Evolutionary conservation across 2,797 vertebrate genomes (phyloP), one percentile per base, ranked within the genome.

Genomic region (Micromesistius poutassou): DNA sequence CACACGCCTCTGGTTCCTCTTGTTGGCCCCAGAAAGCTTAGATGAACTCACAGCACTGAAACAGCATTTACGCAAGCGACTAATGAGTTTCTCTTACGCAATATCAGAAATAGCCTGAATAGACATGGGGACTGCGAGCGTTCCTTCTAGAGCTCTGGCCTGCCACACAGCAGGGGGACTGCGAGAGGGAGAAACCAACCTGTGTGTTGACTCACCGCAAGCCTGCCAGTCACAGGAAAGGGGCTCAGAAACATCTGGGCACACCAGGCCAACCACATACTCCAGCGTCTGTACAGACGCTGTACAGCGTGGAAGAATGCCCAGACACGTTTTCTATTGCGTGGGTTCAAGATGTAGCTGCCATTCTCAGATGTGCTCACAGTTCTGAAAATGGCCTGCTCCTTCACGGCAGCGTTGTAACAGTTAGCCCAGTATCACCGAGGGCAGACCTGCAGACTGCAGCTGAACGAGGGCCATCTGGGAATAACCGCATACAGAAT

Each of bases 51-150:
- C 77, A 40, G 73, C 66, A 0, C 30, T 30, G 22, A 81, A 85
- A 4, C 80, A 80, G 3, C 2, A 5, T 3, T 55, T 82, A 0
- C 0, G 6, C 2, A 76, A 79, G 68, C 2, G 50, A 2, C 76
- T 83, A 0, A 74, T 80, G 77, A 82, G 77, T 3, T 84, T 76
- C 10, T 77, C 68, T 1, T 82, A 28, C 5, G 79, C 74, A 1
- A 81, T 81, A 6, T 80, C 78, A 0, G 74, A 83, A 55, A 73
- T 81, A 33, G 25, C 79, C 0, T 68, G 78, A 38, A 80, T 84
- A n/a, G 31, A 76, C 8, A 76, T 80, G 0, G 78, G 73, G 3
- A 82, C 62, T 0, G 76, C 78, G 4, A 77, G 84, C 30, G 55
- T 81, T 9, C 40, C 84, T 1, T 83, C 78, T 31, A 78, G 72